Evolutionary conservation across 2,888 invertebrate species (phyloP).

Genomic region (Caenorhabditis sp.): DNA sequence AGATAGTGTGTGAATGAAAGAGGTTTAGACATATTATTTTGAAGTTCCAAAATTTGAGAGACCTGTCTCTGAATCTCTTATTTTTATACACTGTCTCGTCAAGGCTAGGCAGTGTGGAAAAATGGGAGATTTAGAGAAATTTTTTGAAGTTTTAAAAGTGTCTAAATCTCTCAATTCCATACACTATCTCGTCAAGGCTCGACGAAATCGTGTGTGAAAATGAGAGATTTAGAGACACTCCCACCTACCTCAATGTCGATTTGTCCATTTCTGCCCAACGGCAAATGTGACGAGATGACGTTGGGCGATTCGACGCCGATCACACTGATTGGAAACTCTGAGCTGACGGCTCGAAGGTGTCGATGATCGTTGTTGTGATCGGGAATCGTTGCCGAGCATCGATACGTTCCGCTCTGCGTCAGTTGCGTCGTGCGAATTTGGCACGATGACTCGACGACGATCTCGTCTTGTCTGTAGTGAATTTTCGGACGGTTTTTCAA

Average conservation of each 20-base stretch:
- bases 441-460: conserved; percentile 30
- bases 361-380: conserved; percentile 16
- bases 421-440: conserved; percentile 18
- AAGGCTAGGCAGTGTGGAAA: no score
- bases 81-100: no score
- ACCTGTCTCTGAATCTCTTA: no score
- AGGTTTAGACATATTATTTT: no score
- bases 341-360: conserved; percentile 30
- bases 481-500: not conserved
- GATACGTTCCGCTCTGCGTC: conserved; percentile 26
- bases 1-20: no score
- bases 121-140: no score
- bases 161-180: no score
- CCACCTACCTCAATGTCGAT: conserved; percentile 38
- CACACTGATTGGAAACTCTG: conserved; percentile 29
- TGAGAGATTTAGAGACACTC: not conserved
- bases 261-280: conserved; percentile 13
- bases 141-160: no score
- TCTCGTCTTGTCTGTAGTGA: conserved; percentile 12
- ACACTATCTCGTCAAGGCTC: no score
- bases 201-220: no score
- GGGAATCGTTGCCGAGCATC: conserved; percentile 25
- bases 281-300: conserved; percentile 13
- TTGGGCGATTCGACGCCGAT: conserved; percentile 21
- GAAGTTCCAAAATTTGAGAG: no score